Evolutionary conservation across 2,113 vertebrate genomes (phyloP).

Genomic region (Tragelaphus imberbis): DNA sequence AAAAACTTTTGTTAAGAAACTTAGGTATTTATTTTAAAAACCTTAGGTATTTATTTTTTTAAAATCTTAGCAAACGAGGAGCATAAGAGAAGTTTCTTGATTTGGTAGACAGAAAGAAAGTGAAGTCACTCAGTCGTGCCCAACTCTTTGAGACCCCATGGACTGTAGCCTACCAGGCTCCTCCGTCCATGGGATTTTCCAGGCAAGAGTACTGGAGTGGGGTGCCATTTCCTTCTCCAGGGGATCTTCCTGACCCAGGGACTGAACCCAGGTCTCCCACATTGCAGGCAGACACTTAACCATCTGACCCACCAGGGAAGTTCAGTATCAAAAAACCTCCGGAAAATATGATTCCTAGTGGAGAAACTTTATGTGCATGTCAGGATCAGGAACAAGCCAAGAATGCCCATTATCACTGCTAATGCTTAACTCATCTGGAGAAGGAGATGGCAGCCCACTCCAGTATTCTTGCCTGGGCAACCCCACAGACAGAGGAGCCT

Average conservation of each 20-base stretch:
- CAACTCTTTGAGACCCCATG: too few species aligned
- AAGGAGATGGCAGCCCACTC: background rate
- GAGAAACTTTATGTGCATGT: background rate
- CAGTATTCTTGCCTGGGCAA: background rate
- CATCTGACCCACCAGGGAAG: too few species aligned
- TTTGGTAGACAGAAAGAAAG: background rate
- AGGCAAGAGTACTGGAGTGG: too few species aligned
- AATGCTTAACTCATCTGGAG: background rate
- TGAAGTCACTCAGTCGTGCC: too few species aligned
- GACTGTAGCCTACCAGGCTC: too few species aligned
- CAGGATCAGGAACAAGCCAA: background rate
- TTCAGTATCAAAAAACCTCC: background rate
- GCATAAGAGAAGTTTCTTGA: background rate
- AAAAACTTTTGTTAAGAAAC: background rate
- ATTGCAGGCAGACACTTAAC: too few species aligned
- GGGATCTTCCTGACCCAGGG: too few species aligned
- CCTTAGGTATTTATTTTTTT: background rate
- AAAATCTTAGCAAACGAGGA: background rate
- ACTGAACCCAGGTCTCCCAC: too few species aligned
- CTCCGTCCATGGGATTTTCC: too few species aligned
- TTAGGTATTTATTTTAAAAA: background rate
- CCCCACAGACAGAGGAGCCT: background rate
- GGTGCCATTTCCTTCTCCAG: too few species aligned
- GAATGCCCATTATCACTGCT: fast-evolving
- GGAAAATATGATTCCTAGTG: background rate